Percentiles rank a stretch among this genome's conserved stretches.
These are phyloP conservation scores for Aphidius gifuensis DNA, from an alignment of 1,140 invertebrate species.

Conservation along the genomic window DNA sequence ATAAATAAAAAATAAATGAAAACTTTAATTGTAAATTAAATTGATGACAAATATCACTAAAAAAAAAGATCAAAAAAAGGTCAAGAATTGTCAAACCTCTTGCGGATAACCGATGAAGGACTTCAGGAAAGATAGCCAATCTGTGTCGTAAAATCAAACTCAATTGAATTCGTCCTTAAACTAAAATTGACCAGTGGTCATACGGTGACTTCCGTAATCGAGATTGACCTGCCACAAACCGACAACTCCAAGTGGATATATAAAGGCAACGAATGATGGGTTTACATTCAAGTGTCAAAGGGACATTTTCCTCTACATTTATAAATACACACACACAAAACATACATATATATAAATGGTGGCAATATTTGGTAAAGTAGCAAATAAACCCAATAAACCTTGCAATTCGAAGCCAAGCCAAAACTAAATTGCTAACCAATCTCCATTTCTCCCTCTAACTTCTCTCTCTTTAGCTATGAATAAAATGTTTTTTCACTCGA, in stretches of 20 bases:
- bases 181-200: conserved; percentile 13
- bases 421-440: not conserved
- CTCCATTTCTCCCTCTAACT: not conserved
- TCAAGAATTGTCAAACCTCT: not conserved
- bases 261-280: conserved; percentile 1
- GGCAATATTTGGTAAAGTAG: not conserved
- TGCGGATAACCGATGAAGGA: conserved; percentile 6
- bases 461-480: not conserved
- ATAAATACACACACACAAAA: too few relatives aligned
- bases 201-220: conserved; percentile 21
- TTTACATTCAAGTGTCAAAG: not conserved
- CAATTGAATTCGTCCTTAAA: conserved; percentile 19
- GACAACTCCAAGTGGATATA: not conserved
- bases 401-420: not conserved
- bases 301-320: too few relatives aligned
- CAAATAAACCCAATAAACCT: not conserved
- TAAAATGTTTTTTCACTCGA: too few relatives aligned
- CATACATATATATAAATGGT: too few relatives aligned
- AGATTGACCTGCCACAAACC: conserved; percentile 24
- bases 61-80: not conserved
- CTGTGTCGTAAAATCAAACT: not conserved
- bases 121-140: not conserved
- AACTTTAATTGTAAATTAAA: not conserved
- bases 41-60: not conserved
- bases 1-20: too few relatives aligned